Evolutionary conservation across 92 coral and sea anemone genomes (phyloP).

Genomic region (Parazoanthus darwini): DNA sequence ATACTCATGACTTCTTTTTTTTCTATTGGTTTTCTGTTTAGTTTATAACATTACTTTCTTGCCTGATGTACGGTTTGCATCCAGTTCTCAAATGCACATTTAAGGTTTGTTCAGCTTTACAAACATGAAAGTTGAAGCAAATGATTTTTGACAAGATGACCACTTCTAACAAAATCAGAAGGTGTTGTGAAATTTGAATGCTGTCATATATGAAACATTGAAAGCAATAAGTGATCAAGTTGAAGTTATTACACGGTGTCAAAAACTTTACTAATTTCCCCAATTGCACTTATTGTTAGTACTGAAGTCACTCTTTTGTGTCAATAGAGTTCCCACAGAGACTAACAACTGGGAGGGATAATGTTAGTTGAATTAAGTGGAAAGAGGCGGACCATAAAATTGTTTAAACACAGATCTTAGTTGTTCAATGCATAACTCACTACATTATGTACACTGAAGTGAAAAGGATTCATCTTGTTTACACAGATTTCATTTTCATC

Average conservation of each 20-base stretch:
- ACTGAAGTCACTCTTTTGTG: not conserved
- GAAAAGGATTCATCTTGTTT: not conserved
- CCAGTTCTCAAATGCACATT: not conserved
- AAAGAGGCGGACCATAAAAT: not conserved
- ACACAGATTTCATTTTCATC: not conserved
- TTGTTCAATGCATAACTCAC: not conserved
- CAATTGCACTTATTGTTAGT: not conserved
- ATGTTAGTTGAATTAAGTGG: conserved; percentile 3
- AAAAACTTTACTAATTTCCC: too few relatives aligned
- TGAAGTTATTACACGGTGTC: not conserved
- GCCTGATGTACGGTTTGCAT: not conserved
- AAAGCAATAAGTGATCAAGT: not conserved
- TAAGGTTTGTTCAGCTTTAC: not conserved
- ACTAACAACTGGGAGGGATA: not conserved
- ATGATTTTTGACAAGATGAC: not conserved
- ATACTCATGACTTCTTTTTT: not conserved
- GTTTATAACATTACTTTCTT: too few relatives aligned
- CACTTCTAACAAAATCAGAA: not conserved
- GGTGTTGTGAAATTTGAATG: not conserved
- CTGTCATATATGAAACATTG: not conserved
- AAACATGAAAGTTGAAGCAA: not conserved
- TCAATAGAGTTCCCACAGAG: not conserved
- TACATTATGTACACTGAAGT: not conserved
- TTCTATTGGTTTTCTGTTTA: not conserved
- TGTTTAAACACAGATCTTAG: not conserved